Percentiles rank a stretch among this genome's conserved stretches.
Conservation (phyloP, 2,888 invertebrate species). For the Rhingia campestris region DNA sequence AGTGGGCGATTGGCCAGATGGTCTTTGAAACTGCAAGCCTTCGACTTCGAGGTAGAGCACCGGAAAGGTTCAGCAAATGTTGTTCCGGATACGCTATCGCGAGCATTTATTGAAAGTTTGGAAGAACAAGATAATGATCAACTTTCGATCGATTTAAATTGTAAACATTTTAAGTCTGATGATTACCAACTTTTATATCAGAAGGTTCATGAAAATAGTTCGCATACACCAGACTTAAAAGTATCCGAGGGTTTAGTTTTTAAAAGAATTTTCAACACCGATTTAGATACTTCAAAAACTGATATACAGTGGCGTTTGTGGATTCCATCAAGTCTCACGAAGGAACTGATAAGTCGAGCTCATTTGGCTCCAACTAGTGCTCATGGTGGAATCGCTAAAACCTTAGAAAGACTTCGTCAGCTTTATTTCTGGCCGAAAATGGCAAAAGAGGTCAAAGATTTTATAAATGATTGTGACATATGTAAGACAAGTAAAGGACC, state of each 20-base stretch:
- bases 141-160: slow-evolving; percentile 27
- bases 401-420: slow-evolving; percentile 9
- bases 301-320: too few relatives aligned
- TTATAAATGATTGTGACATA: slow-evolving; percentile 20
- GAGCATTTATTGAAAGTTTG: slow-evolving; percentile 26
- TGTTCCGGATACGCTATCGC: slow-evolving; percentile 21
- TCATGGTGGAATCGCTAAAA: too few relatives aligned
- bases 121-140: slow-evolving; percentile 36
- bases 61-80: slow-evolving; percentile 12
- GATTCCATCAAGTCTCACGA: too few relatives aligned
- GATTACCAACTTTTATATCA: not conserved
- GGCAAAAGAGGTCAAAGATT: slow-evolving; percentile 26
- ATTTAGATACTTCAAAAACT: too few relatives aligned
- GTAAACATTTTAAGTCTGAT: not conserved
- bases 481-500: slow-evolving; percentile 47
- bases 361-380: not conserved
- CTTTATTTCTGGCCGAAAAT: slow-evolving; percentile 73
- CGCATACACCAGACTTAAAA: too few relatives aligned
- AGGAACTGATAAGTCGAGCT: not conserved
- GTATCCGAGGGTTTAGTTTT: too few relatives aligned
- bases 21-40: not conserved
- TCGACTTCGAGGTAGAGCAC: slow-evolving; percentile 6
- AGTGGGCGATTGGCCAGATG: not conserved
- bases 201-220: too few relatives aligned
- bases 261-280: too few relatives aligned